Conservation (phyloP, 2,888 invertebrate species). For the Galerucella calmariensis region DNA sequence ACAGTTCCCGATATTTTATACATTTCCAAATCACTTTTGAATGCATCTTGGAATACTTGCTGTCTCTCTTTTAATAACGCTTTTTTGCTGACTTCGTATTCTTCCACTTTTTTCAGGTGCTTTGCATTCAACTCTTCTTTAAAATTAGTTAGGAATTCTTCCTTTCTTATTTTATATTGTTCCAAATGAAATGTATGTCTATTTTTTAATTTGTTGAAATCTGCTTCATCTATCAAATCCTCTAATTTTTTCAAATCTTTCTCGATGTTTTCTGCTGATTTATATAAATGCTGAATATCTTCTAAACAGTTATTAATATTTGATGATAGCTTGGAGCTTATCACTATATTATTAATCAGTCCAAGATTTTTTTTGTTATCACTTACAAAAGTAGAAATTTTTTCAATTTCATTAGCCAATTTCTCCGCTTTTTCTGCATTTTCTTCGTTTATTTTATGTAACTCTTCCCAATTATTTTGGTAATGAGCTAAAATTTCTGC, state of each 20-base stretch:
- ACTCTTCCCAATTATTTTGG: constrained; percentile 77
- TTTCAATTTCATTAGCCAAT: constrained; percentile 66
- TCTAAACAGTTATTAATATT: constrained; percentile 68
- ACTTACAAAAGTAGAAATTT: constrained; percentile 56
- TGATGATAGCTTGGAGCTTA: constrained; percentile 57
- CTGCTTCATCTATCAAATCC: constrained; percentile 75
- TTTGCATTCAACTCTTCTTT: constrained; percentile 69
- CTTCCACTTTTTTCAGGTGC: constrained; percentile 70
- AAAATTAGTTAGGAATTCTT: constrained; percentile 65
- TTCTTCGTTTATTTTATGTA: constrained; percentile 75
- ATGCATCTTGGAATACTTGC: constrained; percentile 76
- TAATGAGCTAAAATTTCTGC: constrained; percentile 76
- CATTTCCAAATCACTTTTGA: constrained; percentile 74
- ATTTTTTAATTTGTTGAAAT: constrained; percentile 76
- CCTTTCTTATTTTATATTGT: constrained; percentile 71
- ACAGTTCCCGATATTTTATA: constrained; percentile 73
- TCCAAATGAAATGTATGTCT: constrained; percentile 79
- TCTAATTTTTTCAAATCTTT: constrained; percentile 73
- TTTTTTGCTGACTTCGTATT: constrained; percentile 70
- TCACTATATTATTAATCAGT: constrained; percentile 56
- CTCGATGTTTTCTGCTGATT: constrained; percentile 73
- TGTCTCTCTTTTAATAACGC: constrained; percentile 73
- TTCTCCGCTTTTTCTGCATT: constrained; percentile 74
- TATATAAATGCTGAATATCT: constrained; percentile 69
- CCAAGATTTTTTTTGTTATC: constrained; percentile 56